Evolutionary conservation across 2,113 vertebrate genomes (phyloP).

Genomic region (Alectura lathami): DNA sequence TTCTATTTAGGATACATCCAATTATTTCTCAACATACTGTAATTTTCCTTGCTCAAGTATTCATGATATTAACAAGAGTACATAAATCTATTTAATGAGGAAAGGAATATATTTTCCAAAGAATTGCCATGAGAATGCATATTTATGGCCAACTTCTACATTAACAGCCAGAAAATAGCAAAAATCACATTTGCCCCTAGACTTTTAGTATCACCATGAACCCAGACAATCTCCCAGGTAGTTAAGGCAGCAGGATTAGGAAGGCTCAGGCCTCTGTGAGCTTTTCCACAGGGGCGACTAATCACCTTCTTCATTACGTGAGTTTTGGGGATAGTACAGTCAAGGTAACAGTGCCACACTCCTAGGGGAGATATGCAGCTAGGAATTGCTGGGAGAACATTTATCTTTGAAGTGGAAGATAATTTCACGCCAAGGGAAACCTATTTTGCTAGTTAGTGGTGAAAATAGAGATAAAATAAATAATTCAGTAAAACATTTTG

Average conservation of each 20-base stretch:
- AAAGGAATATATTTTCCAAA: constrained; percentile 14
- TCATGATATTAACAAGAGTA: not conserved
- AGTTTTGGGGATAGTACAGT: not conserved
- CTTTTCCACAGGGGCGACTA: not conserved
- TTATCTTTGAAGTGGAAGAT: not conserved
- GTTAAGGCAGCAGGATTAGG: not conserved
- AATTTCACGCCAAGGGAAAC: not conserved
- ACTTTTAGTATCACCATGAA: not conserved
- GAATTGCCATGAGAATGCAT: not conserved
- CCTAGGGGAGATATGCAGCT: not conserved
- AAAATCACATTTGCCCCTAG: not conserved
- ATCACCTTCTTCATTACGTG: not conserved
- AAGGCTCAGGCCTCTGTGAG: not conserved
- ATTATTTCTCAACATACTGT: not conserved
- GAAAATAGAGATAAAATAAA: not conserved
- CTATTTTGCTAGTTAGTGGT: not conserved
- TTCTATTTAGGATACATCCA: not conserved
- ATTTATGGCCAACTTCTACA: not conserved
- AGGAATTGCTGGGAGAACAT: not conserved
- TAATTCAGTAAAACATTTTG: not conserved
- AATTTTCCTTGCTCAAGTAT: constrained; percentile 22
- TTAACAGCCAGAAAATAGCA: constrained; percentile 6
- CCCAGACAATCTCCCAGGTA: not conserved
- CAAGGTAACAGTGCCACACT: not conserved
- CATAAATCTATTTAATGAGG: constrained; percentile 32